phyloP scores from a whole-genome alignment of 2,888 invertebrate genomes.

The Archaeoteleia sp. region DNA sequence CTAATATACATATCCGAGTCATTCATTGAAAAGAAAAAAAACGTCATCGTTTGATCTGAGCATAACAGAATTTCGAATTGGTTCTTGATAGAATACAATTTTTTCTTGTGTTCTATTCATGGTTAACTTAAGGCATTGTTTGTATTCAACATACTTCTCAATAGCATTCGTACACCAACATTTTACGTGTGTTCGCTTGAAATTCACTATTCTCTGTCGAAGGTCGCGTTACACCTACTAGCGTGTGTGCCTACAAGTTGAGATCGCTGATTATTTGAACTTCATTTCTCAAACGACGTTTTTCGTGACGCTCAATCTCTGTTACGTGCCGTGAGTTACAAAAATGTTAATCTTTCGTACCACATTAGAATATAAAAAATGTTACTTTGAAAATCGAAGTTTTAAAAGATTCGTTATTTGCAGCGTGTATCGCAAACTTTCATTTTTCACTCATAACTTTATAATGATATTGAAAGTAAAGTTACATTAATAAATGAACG shows the following conservation, averaged over 20 bases:
- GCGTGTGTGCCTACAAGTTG: no score
- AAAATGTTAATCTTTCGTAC: no score
- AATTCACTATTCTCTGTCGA: conserved; percentile 25
- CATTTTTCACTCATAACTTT: no score
- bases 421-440: no score
- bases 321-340: no score
- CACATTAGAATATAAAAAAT: no score
- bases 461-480: no score
- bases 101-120: conserved; percentile 22
- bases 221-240: neutral
- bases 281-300: no score
- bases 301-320: no score
- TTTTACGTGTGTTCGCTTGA: neutral
- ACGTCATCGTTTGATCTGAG: conserved; percentile 19
- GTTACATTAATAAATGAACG: conserved; percentile 7
- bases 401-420: no score
- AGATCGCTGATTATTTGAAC: no score
- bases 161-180: conserved; percentile 16
- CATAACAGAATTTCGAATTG: conserved; percentile 30
- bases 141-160: conserved; percentile 21
- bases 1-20: conserved; percentile 16
- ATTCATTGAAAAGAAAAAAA: conserved; percentile 24
- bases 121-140: conserved; percentile 27
- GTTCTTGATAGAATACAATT: conserved; percentile 12
- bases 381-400: no score